phyloP scores from a whole-genome alignment of 53 echinoderm and acorn worm genomes.

The Stichopus horrens region DNA sequence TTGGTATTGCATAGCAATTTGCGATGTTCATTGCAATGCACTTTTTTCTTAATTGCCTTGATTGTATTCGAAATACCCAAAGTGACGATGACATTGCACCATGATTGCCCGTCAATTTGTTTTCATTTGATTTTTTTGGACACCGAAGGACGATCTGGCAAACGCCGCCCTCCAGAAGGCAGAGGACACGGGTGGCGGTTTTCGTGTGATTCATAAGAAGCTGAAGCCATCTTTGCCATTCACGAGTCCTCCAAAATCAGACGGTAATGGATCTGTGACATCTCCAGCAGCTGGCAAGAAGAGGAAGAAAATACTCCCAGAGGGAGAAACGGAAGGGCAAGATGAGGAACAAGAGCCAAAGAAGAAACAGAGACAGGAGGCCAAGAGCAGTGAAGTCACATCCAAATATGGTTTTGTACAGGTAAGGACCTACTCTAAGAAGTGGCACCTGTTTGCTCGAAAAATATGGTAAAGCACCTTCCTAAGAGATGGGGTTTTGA shows the following conservation, averaged over 20 bases:
- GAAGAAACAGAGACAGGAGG: conserved; percentile 17
- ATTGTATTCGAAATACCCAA: no score
- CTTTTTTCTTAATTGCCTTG: no score
- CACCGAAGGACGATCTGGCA: conserved; percentile 62
- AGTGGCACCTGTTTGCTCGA: no score
- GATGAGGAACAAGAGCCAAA: neutral
- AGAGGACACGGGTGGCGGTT: conserved; percentile 57
- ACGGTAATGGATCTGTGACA: neutral
- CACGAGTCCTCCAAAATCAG: neutral
- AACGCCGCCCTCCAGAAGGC: conserved; percentile 65
- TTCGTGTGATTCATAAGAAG: conserved; percentile 56
- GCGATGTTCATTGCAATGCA: no score
- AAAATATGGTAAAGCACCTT: no score
- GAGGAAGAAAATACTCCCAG: neutral
- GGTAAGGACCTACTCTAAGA: neutral
- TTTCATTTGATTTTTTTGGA: no score
- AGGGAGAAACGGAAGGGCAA: neutral
- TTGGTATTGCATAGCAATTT: no score
- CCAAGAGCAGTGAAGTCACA: neutral
- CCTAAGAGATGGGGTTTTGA: no score
- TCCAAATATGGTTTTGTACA: conserved; percentile 27
- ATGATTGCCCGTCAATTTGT: no score
- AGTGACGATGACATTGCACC: no score
- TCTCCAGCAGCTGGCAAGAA: neutral
- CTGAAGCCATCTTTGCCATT: neutral